Evolutionary conservation across 2,888 invertebrate genomes (phyloP).

Genomic region (Epinotia demarniana): DNA sequence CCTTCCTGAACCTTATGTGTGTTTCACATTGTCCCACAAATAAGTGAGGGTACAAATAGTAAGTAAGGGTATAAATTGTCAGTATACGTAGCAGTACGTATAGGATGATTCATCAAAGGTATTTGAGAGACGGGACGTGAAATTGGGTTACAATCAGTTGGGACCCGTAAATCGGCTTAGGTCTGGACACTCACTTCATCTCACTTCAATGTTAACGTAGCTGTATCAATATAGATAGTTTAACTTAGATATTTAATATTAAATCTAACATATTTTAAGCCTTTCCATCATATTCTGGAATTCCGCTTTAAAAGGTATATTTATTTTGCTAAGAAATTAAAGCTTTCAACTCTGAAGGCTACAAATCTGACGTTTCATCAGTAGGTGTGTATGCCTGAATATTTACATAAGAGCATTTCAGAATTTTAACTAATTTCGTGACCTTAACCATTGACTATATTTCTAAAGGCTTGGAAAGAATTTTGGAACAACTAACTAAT

Average conservation of each 20-base stretch:
- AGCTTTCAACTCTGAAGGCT: constrained; percentile 21
- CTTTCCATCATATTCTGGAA: neutral
- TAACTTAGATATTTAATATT: neutral
- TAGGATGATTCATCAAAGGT: constrained; percentile 11
- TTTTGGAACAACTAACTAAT: neutral
- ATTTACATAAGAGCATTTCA: constrained; percentile 12
- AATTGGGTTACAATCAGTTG: constrained; percentile 36
- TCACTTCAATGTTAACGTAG: neutral
- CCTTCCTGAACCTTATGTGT: too few relatives aligned
- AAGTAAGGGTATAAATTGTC: neutral
- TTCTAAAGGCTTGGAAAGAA: neutral
- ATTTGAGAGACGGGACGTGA: constrained; percentile 22
- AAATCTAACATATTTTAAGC: neutral
- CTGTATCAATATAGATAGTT: neutral
- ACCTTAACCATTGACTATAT: constrained; percentile 3
- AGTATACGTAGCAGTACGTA: neutral
- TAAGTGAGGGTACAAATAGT: too few relatives aligned
- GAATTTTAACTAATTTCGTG: constrained; percentile 18
- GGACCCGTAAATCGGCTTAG: constrained; percentile 24
- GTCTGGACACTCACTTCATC: neutral
- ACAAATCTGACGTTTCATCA: constrained; percentile 18
- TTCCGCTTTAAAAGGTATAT: neutral
- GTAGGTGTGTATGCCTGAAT: constrained; percentile 13
- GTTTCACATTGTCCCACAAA: too few relatives aligned
- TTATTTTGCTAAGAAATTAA: neutral